Base-by-base conservation (phyloP, 2,113 vertebrate genomes). In the Propithecus coquereli region DNA sequence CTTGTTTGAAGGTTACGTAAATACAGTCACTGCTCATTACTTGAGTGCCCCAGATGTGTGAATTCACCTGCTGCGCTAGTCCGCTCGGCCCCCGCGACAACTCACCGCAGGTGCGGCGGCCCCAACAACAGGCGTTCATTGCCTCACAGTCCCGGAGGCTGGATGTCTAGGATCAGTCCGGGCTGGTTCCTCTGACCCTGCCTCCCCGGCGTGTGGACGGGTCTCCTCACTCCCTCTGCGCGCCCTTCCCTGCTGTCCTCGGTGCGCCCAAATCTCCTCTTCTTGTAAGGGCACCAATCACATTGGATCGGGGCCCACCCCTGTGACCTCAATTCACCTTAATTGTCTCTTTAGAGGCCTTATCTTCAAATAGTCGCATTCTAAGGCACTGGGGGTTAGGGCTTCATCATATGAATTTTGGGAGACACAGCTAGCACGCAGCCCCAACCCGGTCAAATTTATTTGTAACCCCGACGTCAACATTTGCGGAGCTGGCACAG, bases 151-250 rank as follows among this genome's bases (percentile, higher is more conserved):
- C 68, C 66, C 12, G 54, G 3, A 32, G 17, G 16, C 79, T 23
- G 40, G 63, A 40, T 50, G 52, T 40, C 22, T 17, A 0, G 2
- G 43, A 16, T 30, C 8, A 0, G 2, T 0, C 0, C 2, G 23
- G 30, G 40, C 20, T 2, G 14, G 47, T 22, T 10, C 59, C 57
- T 37, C 74, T 0, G 6, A 47, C 34, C 37, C 23, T 12, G 23
- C 0, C 65, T 30, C 6, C 6, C 13, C 9, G 18, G 68, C 8
- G 0, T 3, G 47, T 6, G 45, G 57, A 20, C 1, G 17, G 8
- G 6, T 10, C 76, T 20, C 47, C 59, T 4, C n/a, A 3, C 1
- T 8, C 30, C 16, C 43, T 54, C 73, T 7, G 7, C 37, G 4
- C 11, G 0, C 1, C 1, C n/a, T 4, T 27, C 4, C 7, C 7